Conservation (phyloP, 2,888 invertebrate species). For the Pomacea canaliculata region DNA sequence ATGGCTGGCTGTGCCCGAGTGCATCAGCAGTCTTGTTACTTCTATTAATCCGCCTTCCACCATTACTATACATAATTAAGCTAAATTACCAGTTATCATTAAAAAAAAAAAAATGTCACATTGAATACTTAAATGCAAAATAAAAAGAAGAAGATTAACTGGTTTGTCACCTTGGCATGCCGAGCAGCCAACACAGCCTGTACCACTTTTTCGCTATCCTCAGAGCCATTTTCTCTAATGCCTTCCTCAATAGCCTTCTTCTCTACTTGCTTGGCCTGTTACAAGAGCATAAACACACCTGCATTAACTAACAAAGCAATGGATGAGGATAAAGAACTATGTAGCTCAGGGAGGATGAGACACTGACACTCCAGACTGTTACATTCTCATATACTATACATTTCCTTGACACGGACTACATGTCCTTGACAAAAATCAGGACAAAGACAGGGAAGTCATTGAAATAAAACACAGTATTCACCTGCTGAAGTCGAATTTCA, state of each 20-base stretch:
- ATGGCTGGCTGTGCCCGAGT: too few species aligned
- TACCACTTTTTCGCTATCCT: constrained; percentile 65
- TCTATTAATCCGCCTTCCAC: too few species aligned
- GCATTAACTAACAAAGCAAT: background rate
- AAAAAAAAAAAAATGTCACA: too few species aligned
- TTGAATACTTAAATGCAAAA: background rate
- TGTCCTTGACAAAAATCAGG: too few species aligned
- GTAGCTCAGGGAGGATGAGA: background rate
- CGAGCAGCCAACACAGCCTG: constrained; percentile 62
- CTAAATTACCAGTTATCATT: too few species aligned
- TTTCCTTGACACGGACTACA: too few species aligned
- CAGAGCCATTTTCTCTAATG: constrained; percentile 63
- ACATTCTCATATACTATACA: too few species aligned
- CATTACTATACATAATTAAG: too few species aligned
- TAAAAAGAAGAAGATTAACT: background rate
- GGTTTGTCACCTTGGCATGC: constrained; percentile 55
- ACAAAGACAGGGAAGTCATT: too few species aligned
- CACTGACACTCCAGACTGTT: background rate
- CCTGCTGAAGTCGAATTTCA: constrained; percentile 57
- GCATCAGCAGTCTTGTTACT: too few species aligned
- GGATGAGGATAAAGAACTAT: background rate
- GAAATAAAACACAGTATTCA: constrained; percentile 2
- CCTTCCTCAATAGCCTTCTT: constrained; percentile 62
- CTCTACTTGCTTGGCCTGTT: constrained; percentile 60
- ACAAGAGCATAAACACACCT: background rate